Percentiles rank a stretch among this genome's conserved stretches.
phyloP scores from a whole-genome alignment of 1,140 invertebrate genomes.

The Eupristina koningsbergeri region DNA sequence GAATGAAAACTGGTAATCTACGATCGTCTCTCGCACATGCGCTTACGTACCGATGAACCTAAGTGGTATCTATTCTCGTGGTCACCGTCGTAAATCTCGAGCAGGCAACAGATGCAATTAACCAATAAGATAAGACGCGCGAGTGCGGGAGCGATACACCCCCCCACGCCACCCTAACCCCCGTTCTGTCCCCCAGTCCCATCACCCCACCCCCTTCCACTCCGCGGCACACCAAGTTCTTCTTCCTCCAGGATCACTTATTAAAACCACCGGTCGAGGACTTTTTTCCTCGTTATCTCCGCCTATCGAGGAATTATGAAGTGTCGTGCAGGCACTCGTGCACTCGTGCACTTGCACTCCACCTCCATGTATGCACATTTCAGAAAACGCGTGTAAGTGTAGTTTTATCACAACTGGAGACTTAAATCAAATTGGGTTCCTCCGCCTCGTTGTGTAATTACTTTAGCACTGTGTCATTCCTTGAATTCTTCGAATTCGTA shows the following conservation, averaged over 20 bases:
- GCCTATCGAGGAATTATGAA: slow-evolving; percentile 26
- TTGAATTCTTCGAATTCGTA: background rate
- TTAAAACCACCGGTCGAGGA: slow-evolving; percentile 23
- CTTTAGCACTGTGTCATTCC: background rate
- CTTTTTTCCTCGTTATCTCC: slow-evolving; percentile 13
- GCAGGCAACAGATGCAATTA: slow-evolving; percentile 62
- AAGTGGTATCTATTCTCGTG: slow-evolving; percentile 56
- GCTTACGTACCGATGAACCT: slow-evolving; percentile 48
- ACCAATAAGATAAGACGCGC: slow-evolving; percentile 59
- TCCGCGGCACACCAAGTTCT: too few species aligned
- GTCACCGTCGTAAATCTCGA: slow-evolving; percentile 59
- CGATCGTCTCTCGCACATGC: slow-evolving; percentile 52
- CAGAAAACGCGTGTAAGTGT: background rate
- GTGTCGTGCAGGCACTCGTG: background rate
- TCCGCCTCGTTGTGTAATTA: background rate
- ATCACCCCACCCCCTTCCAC: too few species aligned
- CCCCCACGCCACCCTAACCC: too few species aligned
- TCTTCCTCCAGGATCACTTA: slow-evolving; percentile 3
- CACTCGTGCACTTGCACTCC: background rate
- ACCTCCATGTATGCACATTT: background rate
- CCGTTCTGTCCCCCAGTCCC: too few species aligned
- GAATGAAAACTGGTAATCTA: slow-evolving; percentile 59
- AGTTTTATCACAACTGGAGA: background rate
- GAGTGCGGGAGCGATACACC: background rate
- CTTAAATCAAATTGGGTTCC: background rate